Conservation (phyloP, 2,888 invertebrate species). For the Apeira syringaria region DNA sequence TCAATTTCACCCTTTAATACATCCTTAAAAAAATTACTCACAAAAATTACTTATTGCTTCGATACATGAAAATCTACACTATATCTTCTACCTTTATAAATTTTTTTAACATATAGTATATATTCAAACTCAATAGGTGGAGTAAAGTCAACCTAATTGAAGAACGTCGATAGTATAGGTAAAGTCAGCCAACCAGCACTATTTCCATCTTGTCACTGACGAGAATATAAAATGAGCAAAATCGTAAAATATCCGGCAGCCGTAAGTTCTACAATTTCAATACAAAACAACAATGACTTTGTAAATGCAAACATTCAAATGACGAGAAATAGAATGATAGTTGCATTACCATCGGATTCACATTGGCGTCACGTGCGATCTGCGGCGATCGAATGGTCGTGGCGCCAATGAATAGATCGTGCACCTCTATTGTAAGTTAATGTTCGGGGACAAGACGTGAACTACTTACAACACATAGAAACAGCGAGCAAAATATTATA, state of each 20-base stretch:
- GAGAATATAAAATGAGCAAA: too few relatives aligned
- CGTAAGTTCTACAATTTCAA: slow-evolving; percentile 3
- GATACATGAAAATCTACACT: too few relatives aligned
- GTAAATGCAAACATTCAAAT: slow-evolving; percentile 27
- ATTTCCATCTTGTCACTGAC: too few relatives aligned
- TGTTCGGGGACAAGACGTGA: slow-evolving; percentile 59
- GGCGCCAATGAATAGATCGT: slow-evolving; percentile 81
- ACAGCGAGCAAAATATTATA: neutral
- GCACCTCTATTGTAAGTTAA: slow-evolving; percentile 83
- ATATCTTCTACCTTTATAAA: too few relatives aligned
- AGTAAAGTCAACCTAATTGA: too few relatives aligned
- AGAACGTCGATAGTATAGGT: too few relatives aligned
- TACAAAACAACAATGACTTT: slow-evolving; percentile 20
- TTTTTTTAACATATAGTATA: too few relatives aligned
- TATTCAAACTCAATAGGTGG: too few relatives aligned
- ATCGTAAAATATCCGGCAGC: neutral
- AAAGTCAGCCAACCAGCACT: too few relatives aligned
- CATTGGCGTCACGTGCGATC: slow-evolving; percentile 70
- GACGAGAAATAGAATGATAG: slow-evolving; percentile 34
- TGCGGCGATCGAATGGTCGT: slow-evolving; percentile 58
- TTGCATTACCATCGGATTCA: slow-evolving; percentile 60
- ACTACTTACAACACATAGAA: slow-evolving; percentile 35
- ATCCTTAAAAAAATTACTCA: too few relatives aligned
- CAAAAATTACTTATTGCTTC: too few relatives aligned
- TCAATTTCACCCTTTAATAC: too few relatives aligned